These are phyloP conservation scores for Macaria liturata DNA, from an alignment of 2,888 invertebrate species.

Conservation along the genomic window DNA sequence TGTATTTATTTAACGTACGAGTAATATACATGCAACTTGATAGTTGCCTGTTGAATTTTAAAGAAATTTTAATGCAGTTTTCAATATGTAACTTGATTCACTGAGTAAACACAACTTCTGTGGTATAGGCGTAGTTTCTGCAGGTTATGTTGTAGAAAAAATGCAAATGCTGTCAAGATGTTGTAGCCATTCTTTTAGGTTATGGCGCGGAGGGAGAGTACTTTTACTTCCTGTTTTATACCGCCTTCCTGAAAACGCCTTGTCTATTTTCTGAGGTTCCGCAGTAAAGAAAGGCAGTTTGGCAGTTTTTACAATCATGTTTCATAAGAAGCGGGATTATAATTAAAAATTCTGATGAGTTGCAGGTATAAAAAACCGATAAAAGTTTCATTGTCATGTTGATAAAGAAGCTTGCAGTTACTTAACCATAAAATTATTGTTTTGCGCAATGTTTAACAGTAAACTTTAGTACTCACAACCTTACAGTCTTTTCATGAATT, in stretches of 20 bases:
- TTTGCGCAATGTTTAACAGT: no score
- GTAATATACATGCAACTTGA: no score
- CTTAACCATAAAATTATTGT: no score
- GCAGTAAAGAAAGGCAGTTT: constrained; percentile 8
- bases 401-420: no score
- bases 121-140: constrained; percentile 20
- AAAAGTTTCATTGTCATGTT: no score
- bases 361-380: no score
- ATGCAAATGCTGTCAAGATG: constrained; percentile 28
- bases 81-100: background rate
- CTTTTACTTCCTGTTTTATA: constrained; percentile 22
- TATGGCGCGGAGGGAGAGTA: constrained; percentile 16
- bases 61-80: no score
- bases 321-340: background rate
- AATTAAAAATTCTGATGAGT: background rate
- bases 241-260: constrained; percentile 8
- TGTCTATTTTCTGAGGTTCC: constrained; percentile 15
- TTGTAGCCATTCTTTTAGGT: constrained; percentile 24
- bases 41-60: no score
- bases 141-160: constrained; percentile 27
- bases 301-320: constrained; percentile 2
- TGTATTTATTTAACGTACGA: no score
- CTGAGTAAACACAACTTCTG: constrained; percentile 11
- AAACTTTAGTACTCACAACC: no score
- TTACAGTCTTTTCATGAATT: no score